Conservation (phyloP, 2,888 invertebrate species). For the Chirona hameri region DNA sequence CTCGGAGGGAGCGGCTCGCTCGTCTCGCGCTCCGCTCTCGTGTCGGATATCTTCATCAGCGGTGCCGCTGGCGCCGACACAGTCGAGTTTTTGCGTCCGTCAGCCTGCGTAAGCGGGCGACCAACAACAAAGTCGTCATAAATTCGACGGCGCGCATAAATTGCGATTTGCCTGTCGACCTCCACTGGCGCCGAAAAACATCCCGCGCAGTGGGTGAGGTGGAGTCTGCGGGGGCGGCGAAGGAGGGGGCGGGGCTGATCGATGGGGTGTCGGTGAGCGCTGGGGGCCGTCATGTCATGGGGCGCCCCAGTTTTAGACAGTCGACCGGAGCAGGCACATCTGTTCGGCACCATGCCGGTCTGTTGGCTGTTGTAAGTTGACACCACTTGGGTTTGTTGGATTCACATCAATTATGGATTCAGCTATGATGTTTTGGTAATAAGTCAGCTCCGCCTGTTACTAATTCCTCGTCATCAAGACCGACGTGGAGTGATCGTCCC, state of each 20-base stretch:
- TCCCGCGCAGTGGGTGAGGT: not conserved
- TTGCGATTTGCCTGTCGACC: not conserved
- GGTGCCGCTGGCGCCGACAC: not conserved
- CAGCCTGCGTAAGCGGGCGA: not conserved
- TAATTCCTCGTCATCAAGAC: no score
- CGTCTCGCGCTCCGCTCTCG: not conserved
- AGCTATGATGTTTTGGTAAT: no score
- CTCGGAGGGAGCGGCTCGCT: no score
- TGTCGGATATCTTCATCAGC: slow-evolving; percentile 8
- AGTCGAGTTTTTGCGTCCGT: not conserved
- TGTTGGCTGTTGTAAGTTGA: no score
- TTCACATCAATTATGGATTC: no score
- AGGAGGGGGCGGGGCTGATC: not conserved
- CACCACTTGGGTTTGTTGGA: no score
- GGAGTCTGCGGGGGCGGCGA: not conserved
- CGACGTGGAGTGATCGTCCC: no score
- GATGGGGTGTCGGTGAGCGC: not conserved
- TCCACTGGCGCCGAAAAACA: not conserved
- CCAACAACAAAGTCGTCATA: slow-evolving; percentile 10
- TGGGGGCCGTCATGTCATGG: not conserved
- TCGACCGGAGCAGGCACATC: not conserved
- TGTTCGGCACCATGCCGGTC: no score
- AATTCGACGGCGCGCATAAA: not conserved
- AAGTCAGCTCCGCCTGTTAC: no score
- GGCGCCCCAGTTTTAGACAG: not conserved